Evolutionary conservation across 1,140 invertebrate species (phyloP).

Genomic region (Rhopalosiphum padi): DNA sequence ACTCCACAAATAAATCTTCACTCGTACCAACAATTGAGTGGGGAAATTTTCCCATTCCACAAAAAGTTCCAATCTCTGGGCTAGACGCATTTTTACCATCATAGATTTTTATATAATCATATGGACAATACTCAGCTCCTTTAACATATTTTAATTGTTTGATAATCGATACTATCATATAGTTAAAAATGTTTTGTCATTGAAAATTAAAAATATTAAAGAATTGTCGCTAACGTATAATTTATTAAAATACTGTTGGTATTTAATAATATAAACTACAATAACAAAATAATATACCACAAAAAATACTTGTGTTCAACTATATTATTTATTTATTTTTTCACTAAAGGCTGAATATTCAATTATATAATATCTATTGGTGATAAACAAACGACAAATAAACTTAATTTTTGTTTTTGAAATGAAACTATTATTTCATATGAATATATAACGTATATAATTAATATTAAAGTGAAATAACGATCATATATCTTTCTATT

Average conservation of each 20-base stretch:
- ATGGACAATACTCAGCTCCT: conserved; percentile 86
- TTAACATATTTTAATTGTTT: conserved; percentile 44
- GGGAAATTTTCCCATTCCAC: conserved; percentile 91
- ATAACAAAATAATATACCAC: neutral
- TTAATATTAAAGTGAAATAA: neutral
- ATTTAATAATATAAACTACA: neutral
- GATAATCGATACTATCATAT: neutral
- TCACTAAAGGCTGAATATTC: neutral
- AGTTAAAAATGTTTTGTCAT: neutral
- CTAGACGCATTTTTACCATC: conserved; percentile 87
- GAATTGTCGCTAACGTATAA: neutral
- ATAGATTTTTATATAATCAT: conserved; percentile 89
- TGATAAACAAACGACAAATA: neutral
- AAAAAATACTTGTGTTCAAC: neutral
- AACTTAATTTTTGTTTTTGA: neutral
- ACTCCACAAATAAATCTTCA: conserved; percentile 88
- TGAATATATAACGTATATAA: neutral
- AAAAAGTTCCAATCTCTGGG: conserved; percentile 88
- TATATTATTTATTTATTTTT: neutral
- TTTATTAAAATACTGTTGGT: neutral
- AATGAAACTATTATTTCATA: neutral
- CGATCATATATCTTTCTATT: neutral
- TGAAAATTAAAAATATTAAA: neutral
- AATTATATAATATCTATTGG: neutral
- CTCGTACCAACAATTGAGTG: conserved; percentile 93